phyloP scores from a whole-genome alignment of 2,113 vertebrate genomes.

The Hirundichthys speculiger region DNA sequence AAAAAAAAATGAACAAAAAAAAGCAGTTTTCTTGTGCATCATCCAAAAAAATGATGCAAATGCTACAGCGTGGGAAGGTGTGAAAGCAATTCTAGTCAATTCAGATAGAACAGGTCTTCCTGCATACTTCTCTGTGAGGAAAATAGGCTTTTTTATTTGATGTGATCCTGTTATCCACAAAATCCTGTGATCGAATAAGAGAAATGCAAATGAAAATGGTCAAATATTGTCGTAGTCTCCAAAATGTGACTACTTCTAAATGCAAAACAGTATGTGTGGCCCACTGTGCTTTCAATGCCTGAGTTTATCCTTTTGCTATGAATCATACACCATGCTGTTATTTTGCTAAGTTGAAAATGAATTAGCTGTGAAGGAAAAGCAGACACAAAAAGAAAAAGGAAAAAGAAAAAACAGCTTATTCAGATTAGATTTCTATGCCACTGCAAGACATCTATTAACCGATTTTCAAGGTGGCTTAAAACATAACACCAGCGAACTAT shows the following conservation, averaged over 20 bases:
- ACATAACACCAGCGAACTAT: too few species aligned
- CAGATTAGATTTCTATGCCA: too few species aligned
- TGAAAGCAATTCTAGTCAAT: conserved; percentile 61
- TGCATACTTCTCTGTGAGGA: conserved; percentile 27
- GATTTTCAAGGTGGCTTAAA: too few species aligned
- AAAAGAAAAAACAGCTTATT: too few species aligned
- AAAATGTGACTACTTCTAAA: conserved; percentile 10
- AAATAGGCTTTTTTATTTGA: conserved; percentile 53
- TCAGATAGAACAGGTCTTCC: conserved; percentile 38
- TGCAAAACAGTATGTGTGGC: neutral
- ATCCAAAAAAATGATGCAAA: conserved; percentile 56
- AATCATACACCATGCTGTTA: neutral
- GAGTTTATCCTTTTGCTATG: neutral
- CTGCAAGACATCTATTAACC: too few species aligned
- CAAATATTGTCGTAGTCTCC: conserved; percentile 20
- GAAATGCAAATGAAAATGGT: conserved; percentile 41
- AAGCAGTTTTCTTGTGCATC: conserved; percentile 40
- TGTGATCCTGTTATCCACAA: conserved; percentile 46
- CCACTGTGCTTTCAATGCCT: neutral
- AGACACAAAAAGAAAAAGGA: too few species aligned
- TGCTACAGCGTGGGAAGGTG: conserved; percentile 61
- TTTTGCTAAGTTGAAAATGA: neutral
- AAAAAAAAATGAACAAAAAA: conserved; percentile 11
- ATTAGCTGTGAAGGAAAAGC: neutral
- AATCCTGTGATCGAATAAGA: conserved; percentile 25